phyloP scores from a whole-genome alignment of 1,140 invertebrate genomes.

The Charaxes varanes region DNA sequence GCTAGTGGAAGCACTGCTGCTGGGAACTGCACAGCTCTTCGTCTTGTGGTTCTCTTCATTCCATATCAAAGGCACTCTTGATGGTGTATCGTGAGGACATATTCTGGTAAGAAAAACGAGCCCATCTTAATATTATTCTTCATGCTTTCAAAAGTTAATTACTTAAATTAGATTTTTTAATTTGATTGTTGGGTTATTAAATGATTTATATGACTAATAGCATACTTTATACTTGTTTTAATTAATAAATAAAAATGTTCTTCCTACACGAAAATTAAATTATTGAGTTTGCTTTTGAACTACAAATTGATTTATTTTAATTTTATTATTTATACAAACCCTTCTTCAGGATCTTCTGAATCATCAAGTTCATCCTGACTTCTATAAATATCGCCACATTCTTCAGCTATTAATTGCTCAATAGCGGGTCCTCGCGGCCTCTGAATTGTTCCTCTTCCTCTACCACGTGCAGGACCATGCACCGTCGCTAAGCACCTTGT shows the following conservation, averaged over 20 bases:
- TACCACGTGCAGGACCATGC: conserved; percentile 39
- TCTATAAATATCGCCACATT: conserved; percentile 54
- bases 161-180: too few relatives aligned
- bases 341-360: conserved; percentile 61
- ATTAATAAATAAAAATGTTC: too few relatives aligned
- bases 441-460: conserved; percentile 38
- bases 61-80: conserved; percentile 81
- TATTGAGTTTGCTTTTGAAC: too few relatives aligned
- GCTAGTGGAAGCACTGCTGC: conserved; percentile 43
- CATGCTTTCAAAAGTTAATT: too few relatives aligned
- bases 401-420: conserved; percentile 62
- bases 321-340: conserved; percentile 28
- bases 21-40: conserved; percentile 49
- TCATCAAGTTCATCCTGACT: conserved; percentile 58
- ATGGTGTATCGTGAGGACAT: conserved; percentile 81
- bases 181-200: too few relatives aligned
- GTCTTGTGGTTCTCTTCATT: conserved; percentile 56
- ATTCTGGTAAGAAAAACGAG: conserved; percentile 63
- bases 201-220: too few relatives aligned
- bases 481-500: conserved; percentile 56
- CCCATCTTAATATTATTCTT: too few relatives aligned
- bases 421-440: conserved; percentile 51
- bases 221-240: too few relatives aligned
- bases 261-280: too few relatives aligned
- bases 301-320: too few relatives aligned